Conservation (phyloP, 2,113 vertebrate species). For the Rhea pennata region DNA sequence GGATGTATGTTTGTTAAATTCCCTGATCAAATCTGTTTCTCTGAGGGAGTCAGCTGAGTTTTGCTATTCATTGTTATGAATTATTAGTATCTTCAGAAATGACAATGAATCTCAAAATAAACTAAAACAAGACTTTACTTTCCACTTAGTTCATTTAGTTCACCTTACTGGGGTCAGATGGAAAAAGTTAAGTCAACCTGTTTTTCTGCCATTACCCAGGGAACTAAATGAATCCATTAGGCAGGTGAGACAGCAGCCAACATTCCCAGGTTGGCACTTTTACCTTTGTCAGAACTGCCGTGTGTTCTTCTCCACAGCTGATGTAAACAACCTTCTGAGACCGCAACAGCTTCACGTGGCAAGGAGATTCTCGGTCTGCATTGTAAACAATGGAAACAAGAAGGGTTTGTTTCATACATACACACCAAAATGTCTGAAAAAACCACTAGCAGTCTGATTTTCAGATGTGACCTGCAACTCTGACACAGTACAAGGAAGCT, state of each 20-base stretch:
- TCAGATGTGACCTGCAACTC: not conserved
- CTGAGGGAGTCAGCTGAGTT: not conserved
- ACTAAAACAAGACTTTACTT: not conserved
- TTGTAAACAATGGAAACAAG: not conserved
- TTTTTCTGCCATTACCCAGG: not conserved
- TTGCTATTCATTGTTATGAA: not conserved
- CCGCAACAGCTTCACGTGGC: constrained; percentile 93
- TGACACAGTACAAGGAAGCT: not conserved
- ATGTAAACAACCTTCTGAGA: constrained; percentile 97
- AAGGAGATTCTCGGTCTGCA: constrained; percentile 92
- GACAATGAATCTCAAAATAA: not conserved
- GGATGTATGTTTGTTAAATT: not conserved
- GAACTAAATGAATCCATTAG: not conserved
- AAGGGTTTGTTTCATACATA: not conserved
- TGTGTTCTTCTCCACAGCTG: constrained; percentile 93
- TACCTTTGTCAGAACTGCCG: constrained; percentile 95
- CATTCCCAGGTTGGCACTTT: not conserved
- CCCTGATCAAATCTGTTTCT: not conserved
- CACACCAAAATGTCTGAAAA: not conserved
- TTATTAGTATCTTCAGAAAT: not conserved
- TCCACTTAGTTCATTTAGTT: not conserved
- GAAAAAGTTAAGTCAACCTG: not conserved
- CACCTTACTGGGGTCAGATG: not conserved
- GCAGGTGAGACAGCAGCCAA: not conserved
- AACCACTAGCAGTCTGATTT: not conserved